phyloP scores from a whole-genome alignment of 2,888 invertebrate species.

The Seira ritae region DNA sequence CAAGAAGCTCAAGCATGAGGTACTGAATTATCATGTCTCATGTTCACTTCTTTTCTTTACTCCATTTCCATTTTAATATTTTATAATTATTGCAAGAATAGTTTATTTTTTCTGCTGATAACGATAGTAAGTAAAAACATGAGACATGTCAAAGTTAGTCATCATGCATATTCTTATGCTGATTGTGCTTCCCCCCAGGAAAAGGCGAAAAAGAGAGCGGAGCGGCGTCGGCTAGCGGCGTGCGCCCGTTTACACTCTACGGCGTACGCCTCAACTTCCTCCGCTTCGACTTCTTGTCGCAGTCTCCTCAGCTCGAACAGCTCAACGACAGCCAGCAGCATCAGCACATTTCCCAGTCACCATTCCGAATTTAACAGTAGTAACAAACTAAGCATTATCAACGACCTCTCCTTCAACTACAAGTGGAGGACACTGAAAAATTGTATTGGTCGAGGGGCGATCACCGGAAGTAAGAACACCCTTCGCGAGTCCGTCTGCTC shows the following conservation, averaged over 20 bases:
- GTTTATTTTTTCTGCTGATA: too few relatives aligned
- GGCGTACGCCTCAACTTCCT: conserved; percentile 30
- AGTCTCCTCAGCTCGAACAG: conserved; percentile 41
- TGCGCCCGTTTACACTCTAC: conserved; percentile 38
- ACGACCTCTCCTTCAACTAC: conserved; percentile 66
- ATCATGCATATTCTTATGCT: too few relatives aligned
- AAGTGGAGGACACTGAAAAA: conserved; percentile 57
- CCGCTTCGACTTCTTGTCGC: conserved; percentile 35
- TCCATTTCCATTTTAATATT: too few relatives aligned
- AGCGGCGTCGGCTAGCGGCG: conserved; percentile 50
- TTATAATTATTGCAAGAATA: too few relatives aligned
- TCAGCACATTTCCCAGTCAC: not conserved
- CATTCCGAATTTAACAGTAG: conserved; percentile 52
- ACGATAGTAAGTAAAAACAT: too few relatives aligned
- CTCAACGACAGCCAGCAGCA: not conserved
- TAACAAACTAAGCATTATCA: conserved; percentile 66
- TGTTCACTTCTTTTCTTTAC: too few relatives aligned
- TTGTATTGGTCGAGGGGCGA: conserved; percentile 54
- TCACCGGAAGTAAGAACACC: conserved; percentile 51
- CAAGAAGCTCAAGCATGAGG: conserved; percentile 67
- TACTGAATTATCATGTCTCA: too few relatives aligned
- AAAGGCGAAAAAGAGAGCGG: conserved; percentile 63
- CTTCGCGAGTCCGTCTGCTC: conserved; percentile 61
- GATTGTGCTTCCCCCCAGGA: too few relatives aligned
- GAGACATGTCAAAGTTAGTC: too few relatives aligned